phyloP scores from a whole-genome alignment of 2,888 invertebrate genomes.

The Parnassius orleans region DNA sequence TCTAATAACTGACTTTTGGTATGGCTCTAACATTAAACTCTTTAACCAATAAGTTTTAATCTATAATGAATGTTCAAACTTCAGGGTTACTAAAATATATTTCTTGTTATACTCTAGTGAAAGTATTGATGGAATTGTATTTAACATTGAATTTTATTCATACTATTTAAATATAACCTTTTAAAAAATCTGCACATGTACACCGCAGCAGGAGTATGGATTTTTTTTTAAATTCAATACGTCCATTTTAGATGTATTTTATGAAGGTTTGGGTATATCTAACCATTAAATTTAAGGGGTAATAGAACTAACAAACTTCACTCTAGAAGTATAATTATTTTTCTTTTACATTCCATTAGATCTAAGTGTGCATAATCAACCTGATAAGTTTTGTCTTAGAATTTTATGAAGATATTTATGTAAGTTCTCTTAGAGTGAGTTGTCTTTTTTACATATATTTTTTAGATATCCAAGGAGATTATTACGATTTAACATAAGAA shows the following conservation, averaged over 20 bases:
- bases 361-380: slow-evolving; percentile 65
- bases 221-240: slow-evolving; percentile 34
- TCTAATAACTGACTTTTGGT: background rate
- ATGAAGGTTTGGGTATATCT: slow-evolving; percentile 71
- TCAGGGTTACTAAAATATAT: slow-evolving; percentile 7
- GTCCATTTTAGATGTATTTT: slow-evolving; percentile 58
- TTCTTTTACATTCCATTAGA: slow-evolving; percentile 67
- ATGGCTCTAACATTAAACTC: background rate
- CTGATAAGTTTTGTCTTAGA: slow-evolving; percentile 39
- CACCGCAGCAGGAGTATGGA: slow-evolving; percentile 23
- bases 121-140: slow-evolving; percentile 31
- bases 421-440: slow-evolving; percentile 40
- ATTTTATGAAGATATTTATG: slow-evolving; percentile 40
- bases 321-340: slow-evolving; percentile 45
- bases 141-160: slow-evolving; percentile 13
- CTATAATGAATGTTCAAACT: slow-evolving; percentile 6
- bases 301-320: slow-evolving; percentile 61
- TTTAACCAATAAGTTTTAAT: slow-evolving; percentile 1
- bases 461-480: slow-evolving; percentile 60
- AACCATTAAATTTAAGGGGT: slow-evolving; percentile 71
- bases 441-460: slow-evolving; percentile 38
- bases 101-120: slow-evolving; percentile 16
- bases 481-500: slow-evolving; percentile 49
- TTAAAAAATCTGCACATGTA: slow-evolving; percentile 20
- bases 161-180: background rate